Evolutionary conservation across 2,113 vertebrate genomes (phyloP).

Genomic region (Muscicapa adusta): DNA sequence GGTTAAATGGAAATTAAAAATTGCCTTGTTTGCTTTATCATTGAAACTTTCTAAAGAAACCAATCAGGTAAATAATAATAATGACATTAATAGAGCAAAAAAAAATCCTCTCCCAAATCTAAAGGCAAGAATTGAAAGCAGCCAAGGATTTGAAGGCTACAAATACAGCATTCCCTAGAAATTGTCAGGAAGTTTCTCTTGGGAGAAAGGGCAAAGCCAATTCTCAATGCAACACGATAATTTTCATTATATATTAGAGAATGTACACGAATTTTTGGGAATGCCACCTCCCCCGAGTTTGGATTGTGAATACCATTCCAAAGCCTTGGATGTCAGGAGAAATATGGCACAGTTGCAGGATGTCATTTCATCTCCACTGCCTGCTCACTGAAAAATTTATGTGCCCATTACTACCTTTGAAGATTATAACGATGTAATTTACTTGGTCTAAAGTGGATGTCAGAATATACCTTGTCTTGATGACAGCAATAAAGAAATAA

Average conservation of each 20-base stretch:
- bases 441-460: neutral
- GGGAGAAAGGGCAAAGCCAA: neutral
- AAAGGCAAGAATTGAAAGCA: neutral
- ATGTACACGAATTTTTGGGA: neutral
- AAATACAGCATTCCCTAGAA: neutral
- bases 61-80: neutral
- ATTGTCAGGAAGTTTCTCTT: neutral
- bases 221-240: neutral
- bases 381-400: neutral
- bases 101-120: neutral
- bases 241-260: neutral
- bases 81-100: neutral
- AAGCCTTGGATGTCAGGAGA: neutral
- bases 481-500: conserved; percentile 3
- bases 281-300: neutral
- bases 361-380: neutral
- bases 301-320: neutral
- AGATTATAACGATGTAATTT: neutral
- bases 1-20: neutral
- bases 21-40: neutral
- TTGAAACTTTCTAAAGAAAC: neutral
- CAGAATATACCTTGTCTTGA: neutral
- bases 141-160: neutral
- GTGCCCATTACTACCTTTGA: neutral
- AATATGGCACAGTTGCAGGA: neutral